phyloP scores from a whole-genome alignment of 30 jellyfish, hydroid and myxozoan species.

The Clytia hemisphaerica region DNA sequence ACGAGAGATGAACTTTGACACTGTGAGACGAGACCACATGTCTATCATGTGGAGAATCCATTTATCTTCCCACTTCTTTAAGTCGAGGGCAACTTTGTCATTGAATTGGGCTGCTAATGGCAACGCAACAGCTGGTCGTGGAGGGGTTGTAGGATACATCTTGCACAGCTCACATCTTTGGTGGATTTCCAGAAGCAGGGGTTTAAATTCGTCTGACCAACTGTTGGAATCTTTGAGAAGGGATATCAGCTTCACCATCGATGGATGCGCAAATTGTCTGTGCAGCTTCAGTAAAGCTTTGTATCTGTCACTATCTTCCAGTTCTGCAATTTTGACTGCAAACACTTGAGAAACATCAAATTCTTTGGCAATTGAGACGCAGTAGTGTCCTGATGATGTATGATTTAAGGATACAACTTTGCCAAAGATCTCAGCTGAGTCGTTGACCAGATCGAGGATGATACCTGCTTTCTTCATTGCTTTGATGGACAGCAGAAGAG shows the following conservation, averaged over 20 bases:
- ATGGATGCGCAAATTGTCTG: slow-evolving; percentile 12
- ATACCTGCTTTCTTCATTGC: slow-evolving; percentile 26
- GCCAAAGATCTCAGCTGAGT: slow-evolving; percentile 26
- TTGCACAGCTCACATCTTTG: background rate
- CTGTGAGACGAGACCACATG: slow-evolving; percentile 4
- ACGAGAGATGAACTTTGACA: background rate
- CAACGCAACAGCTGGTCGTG: slow-evolving; percentile 18
- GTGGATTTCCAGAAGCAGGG: background rate
- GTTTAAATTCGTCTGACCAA: background rate
- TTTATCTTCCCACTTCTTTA: background rate
- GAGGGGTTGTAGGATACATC: background rate
- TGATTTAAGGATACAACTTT: slow-evolving; percentile 1
- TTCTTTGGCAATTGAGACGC: background rate
- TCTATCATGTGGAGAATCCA: slow-evolving; percentile 31
- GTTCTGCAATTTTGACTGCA: too few species aligned
- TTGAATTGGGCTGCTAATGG: slow-evolving; percentile 28
- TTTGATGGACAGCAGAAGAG: slow-evolving; percentile 8
- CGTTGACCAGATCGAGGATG: slow-evolving; percentile 19
- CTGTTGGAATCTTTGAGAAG: background rate
- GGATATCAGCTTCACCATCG: background rate
- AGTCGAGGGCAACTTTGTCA: slow-evolving; percentile 30
- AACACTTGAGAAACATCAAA: too few species aligned
- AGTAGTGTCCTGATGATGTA: background rate
- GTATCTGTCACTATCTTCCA: background rate
- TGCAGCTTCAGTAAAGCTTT: background rate